phyloP scores from a whole-genome alignment of 2,888 invertebrate species.

The Protonemura montana region DNA sequence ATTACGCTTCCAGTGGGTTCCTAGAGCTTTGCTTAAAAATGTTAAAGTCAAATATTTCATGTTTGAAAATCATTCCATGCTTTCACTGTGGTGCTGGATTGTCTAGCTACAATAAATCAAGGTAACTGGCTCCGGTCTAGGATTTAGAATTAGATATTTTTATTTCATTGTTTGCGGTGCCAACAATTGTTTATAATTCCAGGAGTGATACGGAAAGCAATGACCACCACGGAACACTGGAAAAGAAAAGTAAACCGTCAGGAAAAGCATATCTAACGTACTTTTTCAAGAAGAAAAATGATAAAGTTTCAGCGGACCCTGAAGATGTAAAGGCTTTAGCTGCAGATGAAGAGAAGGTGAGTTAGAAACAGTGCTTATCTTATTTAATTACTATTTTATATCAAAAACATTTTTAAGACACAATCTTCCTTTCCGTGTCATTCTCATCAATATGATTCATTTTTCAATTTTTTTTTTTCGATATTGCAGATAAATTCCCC shows the following conservation, averaged over 20 bases:
- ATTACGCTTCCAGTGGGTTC: too few relatives aligned
- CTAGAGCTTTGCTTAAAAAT: too few relatives aligned
- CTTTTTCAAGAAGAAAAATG: constrained; percentile 60
- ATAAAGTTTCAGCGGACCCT: constrained; percentile 57
- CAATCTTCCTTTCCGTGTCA: too few relatives aligned
- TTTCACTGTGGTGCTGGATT: background rate
- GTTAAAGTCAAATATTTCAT: background rate
- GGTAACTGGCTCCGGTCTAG: background rate
- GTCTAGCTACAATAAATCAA: background rate
- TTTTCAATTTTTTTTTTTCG: too few relatives aligned
- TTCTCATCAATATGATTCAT: too few relatives aligned
- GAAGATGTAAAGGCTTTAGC: constrained; percentile 44
- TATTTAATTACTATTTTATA: too few relatives aligned
- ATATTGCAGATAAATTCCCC: too few relatives aligned
- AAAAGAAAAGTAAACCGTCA: constrained; percentile 18
- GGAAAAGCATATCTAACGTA: constrained; percentile 53
- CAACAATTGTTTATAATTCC: background rate
- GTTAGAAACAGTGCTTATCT: background rate
- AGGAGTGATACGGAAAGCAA: constrained; percentile 35
- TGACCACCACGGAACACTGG: constrained; percentile 23
- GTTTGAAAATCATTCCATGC: background rate
- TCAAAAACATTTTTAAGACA: too few relatives aligned
- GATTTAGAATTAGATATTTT: constrained; percentile 13
- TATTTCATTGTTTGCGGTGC: background rate
- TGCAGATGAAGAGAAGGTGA: constrained; percentile 29